phyloP scores from a whole-genome alignment of 2,113 vertebrate genomes.

The Monarcha castaneiventris region DNA sequence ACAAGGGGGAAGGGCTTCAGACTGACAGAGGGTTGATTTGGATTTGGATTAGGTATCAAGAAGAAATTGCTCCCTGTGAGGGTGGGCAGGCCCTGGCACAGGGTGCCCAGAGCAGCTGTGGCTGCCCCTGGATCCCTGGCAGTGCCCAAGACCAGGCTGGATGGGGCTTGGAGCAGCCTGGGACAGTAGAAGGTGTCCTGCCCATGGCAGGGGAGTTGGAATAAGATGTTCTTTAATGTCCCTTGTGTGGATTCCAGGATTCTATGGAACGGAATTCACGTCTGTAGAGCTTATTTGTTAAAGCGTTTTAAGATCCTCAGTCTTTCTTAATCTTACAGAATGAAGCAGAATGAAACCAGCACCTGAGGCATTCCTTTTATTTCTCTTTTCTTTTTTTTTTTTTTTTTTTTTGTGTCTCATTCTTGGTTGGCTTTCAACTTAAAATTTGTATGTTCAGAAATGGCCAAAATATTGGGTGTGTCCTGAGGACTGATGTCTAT shows the following conservation, averaged over 20 bases:
- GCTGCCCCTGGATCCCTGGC: not conserved
- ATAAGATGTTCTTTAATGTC: not conserved
- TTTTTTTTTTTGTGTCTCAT: not conserved
- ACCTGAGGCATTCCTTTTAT: not conserved
- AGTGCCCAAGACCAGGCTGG: accelerated
- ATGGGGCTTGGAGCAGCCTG: too few species aligned
- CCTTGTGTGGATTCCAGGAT: not conserved
- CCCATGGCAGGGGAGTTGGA: not conserved
- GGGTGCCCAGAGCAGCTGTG: not conserved
- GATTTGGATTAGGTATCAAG: not conserved
- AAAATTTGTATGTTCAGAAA: not conserved
- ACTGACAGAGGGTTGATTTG: not conserved
- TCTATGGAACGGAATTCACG: not conserved
- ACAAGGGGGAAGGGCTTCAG: not conserved
- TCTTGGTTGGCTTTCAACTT: not conserved
- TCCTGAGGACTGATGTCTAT: not conserved
- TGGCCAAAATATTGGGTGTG: accelerated
- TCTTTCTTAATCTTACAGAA: not conserved
- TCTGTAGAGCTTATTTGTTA: not conserved
- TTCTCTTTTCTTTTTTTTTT: not conserved
- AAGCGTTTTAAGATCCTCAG: not conserved
- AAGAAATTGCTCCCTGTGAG: not conserved
- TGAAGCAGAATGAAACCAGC: not conserved
- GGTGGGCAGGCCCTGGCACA: not conserved
- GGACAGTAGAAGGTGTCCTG: not conserved